A percentile compares a stretch with the other conserved stretches of the same genome.
These are phyloP conservation scores for Manis javanica DNA, from an alignment of 2,797 vertebrate genomes.

Conservation along the genomic window DNA sequence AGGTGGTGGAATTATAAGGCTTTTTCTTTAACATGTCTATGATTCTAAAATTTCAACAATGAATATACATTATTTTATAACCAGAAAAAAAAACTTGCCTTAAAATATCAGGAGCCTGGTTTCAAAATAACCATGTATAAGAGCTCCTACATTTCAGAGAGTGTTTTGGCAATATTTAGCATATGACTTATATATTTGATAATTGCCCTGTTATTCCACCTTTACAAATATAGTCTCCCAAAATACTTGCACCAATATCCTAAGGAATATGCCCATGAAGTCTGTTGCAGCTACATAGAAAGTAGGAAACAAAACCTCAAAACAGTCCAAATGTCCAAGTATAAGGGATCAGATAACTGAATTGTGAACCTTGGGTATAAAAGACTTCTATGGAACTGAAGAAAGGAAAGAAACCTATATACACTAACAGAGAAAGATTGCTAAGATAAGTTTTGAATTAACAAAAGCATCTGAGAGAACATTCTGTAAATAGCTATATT, in stretches of 20 bases:
- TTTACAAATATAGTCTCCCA: background rate
- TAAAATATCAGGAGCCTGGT: background rate
- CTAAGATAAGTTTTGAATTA: background rate
- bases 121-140: background rate
- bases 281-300: background rate
- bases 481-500: background rate
- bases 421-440: background rate
- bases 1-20: background rate
- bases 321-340: background rate
- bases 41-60: conserved; percentile 15
- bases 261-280: background rate
- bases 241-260: background rate
- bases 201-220: background rate
- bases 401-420: background rate
- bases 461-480: background rate
- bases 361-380: background rate
- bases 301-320: background rate
- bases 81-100: background rate
- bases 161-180: background rate
- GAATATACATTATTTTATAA: background rate
- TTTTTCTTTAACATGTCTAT: background rate
- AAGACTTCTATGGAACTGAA: background rate
- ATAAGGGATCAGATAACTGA: background rate
- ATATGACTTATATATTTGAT: background rate
- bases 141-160: background rate